phyloP scores from a whole-genome alignment of 2,888 invertebrate genomes.

The Hemithea aestivaria region DNA sequence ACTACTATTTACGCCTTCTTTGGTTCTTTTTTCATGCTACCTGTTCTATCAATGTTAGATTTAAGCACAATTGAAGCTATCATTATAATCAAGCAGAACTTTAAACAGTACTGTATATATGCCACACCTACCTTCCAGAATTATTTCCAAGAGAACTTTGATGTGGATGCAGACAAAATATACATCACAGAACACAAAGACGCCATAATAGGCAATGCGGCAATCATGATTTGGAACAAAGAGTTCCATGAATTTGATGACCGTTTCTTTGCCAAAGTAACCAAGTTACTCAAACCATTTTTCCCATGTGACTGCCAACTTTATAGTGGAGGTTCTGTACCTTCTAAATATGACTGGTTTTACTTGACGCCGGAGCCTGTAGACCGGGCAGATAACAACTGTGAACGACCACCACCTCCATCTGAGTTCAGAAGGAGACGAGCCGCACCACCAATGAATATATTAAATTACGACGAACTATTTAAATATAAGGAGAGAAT shows the following conservation, averaged over 20 bases:
- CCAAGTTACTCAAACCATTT: conserved; percentile 37
- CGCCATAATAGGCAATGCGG: conserved; percentile 37
- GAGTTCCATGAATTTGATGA: conserved; percentile 44
- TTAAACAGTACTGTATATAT: conserved; percentile 33
- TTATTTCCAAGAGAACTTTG: conserved; percentile 45
- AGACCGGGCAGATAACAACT: conserved; percentile 13
- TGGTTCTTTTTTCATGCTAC: conserved; percentile 27
- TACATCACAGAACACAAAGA: conserved; percentile 24
- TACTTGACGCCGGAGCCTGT: conserved; percentile 29
- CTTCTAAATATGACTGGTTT: conserved; percentile 41
- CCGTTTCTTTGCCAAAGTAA: conserved; percentile 46
- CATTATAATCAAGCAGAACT: conserved; percentile 32
- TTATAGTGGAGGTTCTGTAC: conserved; percentile 19
- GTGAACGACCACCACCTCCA: conserved; percentile 9
- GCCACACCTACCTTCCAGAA: conserved; percentile 37
- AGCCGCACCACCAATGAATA: conserved; percentile 30
- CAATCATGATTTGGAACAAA: conserved; percentile 53
- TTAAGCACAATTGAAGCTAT: conserved; percentile 43
- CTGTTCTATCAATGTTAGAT: conserved; percentile 31
- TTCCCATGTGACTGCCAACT: conserved; percentile 38
- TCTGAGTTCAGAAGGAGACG: conserved; percentile 31
- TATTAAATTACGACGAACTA: conserved; percentile 49
- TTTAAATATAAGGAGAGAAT: conserved; percentile 39
- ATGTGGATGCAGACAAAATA: conserved; percentile 30
- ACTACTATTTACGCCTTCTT: conserved; percentile 25